phyloP scores from a whole-genome alignment of 2,113 vertebrate genomes.

The Hymenochirus boettgeri region DNA sequence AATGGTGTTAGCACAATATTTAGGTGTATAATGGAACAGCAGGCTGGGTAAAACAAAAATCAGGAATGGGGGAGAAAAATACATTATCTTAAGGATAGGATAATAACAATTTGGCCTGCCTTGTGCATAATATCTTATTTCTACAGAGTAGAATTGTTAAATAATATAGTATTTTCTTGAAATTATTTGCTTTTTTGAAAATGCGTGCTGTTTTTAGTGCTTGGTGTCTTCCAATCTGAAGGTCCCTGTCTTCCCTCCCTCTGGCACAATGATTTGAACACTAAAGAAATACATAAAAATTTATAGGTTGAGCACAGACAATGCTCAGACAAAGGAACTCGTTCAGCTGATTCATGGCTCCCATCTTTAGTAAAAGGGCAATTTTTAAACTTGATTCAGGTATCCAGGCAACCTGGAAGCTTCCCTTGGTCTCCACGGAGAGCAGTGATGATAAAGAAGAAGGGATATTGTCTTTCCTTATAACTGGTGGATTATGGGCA shows the following conservation, averaged over 20 bases:
- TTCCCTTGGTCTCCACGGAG: slow-evolving; percentile 66
- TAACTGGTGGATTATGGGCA: slow-evolving; percentile 23
- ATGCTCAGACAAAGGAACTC: slow-evolving; percentile 42
- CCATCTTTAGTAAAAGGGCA: slow-evolving; percentile 43
- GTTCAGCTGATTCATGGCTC: slow-evolving; percentile 43
- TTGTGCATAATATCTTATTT: no score
- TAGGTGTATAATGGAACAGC: no score
- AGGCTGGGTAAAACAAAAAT: no score
- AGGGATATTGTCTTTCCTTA: slow-evolving; percentile 61
- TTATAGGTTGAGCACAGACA: slow-evolving; percentile 22
- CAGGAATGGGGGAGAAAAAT: no score
- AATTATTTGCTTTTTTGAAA: no score
- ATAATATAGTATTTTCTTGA: no score
- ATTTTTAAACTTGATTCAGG: slow-evolving; percentile 40
- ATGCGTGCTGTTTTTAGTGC: no score
- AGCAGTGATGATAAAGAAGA: slow-evolving; percentile 60
- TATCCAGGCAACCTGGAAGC: slow-evolving; percentile 70
- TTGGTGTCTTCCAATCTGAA: no score
- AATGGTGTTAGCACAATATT: no score
- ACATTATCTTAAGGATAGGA: no score
- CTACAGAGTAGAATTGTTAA: no score
- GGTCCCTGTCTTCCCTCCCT: neutral
- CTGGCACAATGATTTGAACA: neutral
- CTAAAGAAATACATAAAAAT: slow-evolving; percentile 9
- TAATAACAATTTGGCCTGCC: no score